Evolutionary conservation across 2,888 invertebrate genomes (phyloP).

Genomic region (Deilephila elpenor): DNA sequence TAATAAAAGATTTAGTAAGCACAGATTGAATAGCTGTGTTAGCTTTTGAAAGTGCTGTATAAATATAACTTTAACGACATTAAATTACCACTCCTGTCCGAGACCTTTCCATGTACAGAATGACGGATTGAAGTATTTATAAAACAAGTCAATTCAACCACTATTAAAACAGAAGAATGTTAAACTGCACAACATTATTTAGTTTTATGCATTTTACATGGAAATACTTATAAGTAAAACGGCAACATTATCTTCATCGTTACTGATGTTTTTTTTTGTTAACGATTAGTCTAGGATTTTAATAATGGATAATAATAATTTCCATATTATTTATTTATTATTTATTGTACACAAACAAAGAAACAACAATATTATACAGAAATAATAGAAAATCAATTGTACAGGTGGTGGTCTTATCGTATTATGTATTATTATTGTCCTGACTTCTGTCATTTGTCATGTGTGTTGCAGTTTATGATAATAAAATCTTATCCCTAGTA

Average conservation of each 20-base stretch:
- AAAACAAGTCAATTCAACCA: slow-evolving; percentile 23
- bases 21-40: not conserved
- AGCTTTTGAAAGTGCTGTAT: slow-evolving; percentile 9
- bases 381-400: no score
- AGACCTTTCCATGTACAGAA: slow-evolving; percentile 26
- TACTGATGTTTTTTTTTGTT: not conserved
- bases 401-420: no score
- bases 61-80: slow-evolving; percentile 9
- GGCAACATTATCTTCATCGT: not conserved
- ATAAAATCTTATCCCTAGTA: slow-evolving; percentile 18
- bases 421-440: no score
- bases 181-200: not conserved
- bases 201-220: not conserved
- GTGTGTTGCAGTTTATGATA: not conserved
- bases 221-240: not conserved
- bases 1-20: not conserved
- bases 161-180: not conserved
- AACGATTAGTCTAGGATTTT: not conserved
- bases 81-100: not conserved
- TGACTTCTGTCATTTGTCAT: no score
- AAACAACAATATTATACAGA: no score
- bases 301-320: not conserved
- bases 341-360: not conserved
- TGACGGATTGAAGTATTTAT: slow-evolving; percentile 26
- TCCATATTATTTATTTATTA: not conserved